Conservation (phyloP, 2,888 invertebrate genomes). For the Drosophila borealis region DNA sequence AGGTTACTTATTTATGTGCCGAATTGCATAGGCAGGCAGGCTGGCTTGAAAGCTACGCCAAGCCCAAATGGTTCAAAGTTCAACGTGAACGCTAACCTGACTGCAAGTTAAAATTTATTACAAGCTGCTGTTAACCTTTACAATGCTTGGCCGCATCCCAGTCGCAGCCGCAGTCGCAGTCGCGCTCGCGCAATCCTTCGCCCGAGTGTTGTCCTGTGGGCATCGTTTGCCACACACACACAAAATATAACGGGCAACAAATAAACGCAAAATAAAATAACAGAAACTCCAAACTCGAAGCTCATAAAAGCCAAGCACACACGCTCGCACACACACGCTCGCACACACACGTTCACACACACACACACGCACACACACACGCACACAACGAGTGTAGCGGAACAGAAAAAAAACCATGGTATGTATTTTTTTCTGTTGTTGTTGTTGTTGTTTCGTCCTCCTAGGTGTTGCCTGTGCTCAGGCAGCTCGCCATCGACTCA, state of each 20-base stretch:
- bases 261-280: conserved; percentile 36
- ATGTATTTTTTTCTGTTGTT: conserved; percentile 17
- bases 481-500: conserved; percentile 57
- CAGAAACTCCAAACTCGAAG: conserved; percentile 22
- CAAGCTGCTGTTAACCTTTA: conserved; percentile 45
- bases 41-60: conserved; percentile 7
- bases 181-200: conserved; percentile 69
- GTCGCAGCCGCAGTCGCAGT: conserved; percentile 38
- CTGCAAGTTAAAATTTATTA: conserved; percentile 34
- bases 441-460: not conserved
- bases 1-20: conserved; percentile 45
- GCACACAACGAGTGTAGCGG: not conserved
- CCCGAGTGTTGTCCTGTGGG: conserved; percentile 62
- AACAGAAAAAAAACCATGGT: conserved; percentile 35
- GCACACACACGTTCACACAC: no score
- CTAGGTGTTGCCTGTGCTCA: conserved; percentile 30
- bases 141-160: conserved; percentile 29
- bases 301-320: conserved; percentile 44
- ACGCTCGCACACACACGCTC: conserved; percentile 12
- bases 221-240: conserved; percentile 55
- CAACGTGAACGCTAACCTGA: conserved; percentile 13
- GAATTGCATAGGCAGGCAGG: not conserved
- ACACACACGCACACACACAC: not conserved
- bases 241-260: conserved; percentile 44
- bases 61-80: conserved; percentile 35